Percentiles rank a stretch among this genome's conserved stretches.
Evolutionary conservation across 1,140 invertebrate species (phyloP).

Genomic region (Bicyclus anynana): DNA sequence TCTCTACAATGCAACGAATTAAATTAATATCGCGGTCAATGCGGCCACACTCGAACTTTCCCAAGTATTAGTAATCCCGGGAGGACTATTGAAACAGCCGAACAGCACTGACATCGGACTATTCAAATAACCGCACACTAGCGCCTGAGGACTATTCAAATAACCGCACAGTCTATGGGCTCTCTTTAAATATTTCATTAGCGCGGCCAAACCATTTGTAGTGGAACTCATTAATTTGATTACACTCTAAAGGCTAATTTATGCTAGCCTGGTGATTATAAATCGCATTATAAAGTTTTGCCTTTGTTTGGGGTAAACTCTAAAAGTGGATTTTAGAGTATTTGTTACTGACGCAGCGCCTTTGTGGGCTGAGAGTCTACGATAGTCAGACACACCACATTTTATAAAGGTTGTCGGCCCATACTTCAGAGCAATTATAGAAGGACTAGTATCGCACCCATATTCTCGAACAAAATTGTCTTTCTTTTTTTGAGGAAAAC

Average conservation of each 20-base stretch:
- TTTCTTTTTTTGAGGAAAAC: too few relatives aligned
- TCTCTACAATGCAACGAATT: not conserved
- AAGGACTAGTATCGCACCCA: too few relatives aligned
- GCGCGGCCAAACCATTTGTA: conserved; percentile 16
- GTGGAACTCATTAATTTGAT: conserved; percentile 15
- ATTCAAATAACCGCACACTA: conserved; percentile 3
- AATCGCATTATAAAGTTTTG: not conserved
- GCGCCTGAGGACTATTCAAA: not conserved
- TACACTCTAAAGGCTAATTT: conserved; percentile 19
- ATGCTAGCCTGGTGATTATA: conserved; percentile 2
- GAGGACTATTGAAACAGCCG: conserved; percentile 3
- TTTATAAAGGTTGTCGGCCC: too few relatives aligned
- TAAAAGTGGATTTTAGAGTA: too few relatives aligned
- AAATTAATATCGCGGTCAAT: not conserved
- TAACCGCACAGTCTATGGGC: conserved; percentile 15
- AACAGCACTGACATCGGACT: not conserved
- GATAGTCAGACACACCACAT: too few relatives aligned
- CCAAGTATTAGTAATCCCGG: conserved; percentile 11
- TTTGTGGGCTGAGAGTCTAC: too few relatives aligned
- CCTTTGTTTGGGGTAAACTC: not conserved
- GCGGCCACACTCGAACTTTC: conserved; percentile 10
- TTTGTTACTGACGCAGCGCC: too few relatives aligned
- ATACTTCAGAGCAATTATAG: too few relatives aligned
- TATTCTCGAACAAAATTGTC: too few relatives aligned
- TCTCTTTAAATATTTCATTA: conserved; percentile 26